Conservation (phyloP, 53 echinoderm and acorn worm species). For the Hippasteria phrygiana region DNA sequence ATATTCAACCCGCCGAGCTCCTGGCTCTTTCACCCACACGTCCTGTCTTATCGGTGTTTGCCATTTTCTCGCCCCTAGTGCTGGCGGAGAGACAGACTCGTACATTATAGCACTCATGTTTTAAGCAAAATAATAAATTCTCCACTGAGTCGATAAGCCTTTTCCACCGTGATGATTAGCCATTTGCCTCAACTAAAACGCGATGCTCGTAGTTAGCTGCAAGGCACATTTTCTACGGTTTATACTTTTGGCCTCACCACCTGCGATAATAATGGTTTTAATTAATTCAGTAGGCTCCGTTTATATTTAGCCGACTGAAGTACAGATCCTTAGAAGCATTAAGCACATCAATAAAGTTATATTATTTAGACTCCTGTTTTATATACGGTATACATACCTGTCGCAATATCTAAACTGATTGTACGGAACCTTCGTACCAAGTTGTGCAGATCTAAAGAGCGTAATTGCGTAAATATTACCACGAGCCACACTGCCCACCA, state of each 20-base stretch:
- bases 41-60: not conserved
- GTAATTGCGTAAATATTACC: too few species aligned
- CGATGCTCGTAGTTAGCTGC: not conserved
- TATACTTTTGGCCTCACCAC: not conserved
- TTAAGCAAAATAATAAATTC: not conserved
- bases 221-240: not conserved
- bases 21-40: not conserved
- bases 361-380: too few species aligned
- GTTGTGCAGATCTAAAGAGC: too few species aligned
- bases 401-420: too few species aligned
- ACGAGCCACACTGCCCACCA: too few species aligned
- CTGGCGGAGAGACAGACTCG: not conserved
- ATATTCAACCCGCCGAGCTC: not conserved
- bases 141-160: not conserved
- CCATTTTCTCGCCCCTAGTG: not conserved
- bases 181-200: not conserved
- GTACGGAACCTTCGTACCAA: too few species aligned
- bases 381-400: too few species aligned
- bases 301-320: not conserved
- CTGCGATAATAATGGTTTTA: not conserved
- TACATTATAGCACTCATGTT: not conserved
- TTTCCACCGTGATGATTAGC: not conserved
- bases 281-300: not conserved
- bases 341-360: not conserved
- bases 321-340: not conserved